Conservation (phyloP, 2,888 invertebrate genomes). For the Hoplodrina blanda region DNA sequence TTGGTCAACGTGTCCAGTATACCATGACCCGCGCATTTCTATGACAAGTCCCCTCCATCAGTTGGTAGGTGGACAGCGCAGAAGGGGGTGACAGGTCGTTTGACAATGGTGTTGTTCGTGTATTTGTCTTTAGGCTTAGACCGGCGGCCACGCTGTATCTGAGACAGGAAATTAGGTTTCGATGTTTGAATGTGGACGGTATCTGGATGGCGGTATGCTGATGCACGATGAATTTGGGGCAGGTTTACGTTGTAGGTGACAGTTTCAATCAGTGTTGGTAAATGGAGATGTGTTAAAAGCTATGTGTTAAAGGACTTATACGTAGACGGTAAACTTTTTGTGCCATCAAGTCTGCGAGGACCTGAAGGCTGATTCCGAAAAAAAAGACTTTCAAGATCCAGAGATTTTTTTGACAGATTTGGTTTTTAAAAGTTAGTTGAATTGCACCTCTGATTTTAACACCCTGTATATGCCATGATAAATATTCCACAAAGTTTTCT, state of each 20-base stretch:
- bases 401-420: no score
- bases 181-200: constrained; percentile 83
- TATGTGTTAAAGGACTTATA: no score
- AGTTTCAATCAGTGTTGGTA: not conserved
- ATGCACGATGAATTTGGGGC: not conserved
- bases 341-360: no score
- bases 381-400: no score
- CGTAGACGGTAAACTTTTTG: no score
- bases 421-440: no score
- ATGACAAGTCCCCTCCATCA: constrained; percentile 58
- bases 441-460: no score
- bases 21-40: constrained; percentile 64
- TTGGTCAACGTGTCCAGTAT: constrained; percentile 66
- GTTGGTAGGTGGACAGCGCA: constrained; percentile 16
- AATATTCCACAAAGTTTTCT: no score
- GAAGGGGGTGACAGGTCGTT: constrained; percentile 65
- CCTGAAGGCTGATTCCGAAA: no score
- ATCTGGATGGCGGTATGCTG: constrained; percentile 72
- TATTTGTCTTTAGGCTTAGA: constrained; percentile 88
- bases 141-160: constrained; percentile 80
- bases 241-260: not conserved
- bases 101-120: constrained; percentile 73
- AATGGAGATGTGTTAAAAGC: not conserved
- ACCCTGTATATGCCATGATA: no score
- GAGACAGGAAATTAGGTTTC: constrained; percentile 91